Percentiles rank a stretch among this genome's conserved stretches.
Evolutionary conservation across 1,140 invertebrate species (phyloP).

Genomic region (Caenorhabditis elegans): DNA sequence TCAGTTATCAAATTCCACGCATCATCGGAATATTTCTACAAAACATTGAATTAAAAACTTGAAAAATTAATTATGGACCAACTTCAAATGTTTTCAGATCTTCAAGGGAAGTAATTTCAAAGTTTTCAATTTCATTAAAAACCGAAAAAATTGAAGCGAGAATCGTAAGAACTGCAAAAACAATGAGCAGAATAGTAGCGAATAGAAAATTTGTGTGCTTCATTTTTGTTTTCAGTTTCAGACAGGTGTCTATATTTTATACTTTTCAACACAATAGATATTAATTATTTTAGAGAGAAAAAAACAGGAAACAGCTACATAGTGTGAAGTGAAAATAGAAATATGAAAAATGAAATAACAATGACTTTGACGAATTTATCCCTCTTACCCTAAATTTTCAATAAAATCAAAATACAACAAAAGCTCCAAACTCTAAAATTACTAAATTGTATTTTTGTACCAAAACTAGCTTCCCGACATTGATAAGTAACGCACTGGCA

Average conservation of each 20-base stretch:
- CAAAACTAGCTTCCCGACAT: no score
- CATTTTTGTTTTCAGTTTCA: background rate
- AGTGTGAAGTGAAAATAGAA: no score
- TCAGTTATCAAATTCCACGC: conserved; percentile 16
- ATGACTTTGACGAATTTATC: no score
- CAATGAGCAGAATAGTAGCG: background rate
- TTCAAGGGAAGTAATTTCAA: background rate
- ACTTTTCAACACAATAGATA: no score
- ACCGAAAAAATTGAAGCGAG: background rate
- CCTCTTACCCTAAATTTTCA: no score
- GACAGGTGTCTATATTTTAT: background rate
- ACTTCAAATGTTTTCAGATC: background rate
- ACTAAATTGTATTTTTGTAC: no score
- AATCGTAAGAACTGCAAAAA: background rate
- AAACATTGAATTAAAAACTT: background rate
- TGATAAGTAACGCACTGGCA: background rate
- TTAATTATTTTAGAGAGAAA: no score
- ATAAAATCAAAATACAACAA: no score
- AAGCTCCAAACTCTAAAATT: no score
- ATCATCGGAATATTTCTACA: conserved; percentile 18
- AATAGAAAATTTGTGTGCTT: background rate
- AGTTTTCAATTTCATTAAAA: background rate
- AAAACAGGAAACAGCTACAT: no score
- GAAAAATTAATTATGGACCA: background rate
- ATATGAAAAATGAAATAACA: no score